phyloP scores from a whole-genome alignment of 2,888 invertebrate species.

The Synergus laeviventris region DNA sequence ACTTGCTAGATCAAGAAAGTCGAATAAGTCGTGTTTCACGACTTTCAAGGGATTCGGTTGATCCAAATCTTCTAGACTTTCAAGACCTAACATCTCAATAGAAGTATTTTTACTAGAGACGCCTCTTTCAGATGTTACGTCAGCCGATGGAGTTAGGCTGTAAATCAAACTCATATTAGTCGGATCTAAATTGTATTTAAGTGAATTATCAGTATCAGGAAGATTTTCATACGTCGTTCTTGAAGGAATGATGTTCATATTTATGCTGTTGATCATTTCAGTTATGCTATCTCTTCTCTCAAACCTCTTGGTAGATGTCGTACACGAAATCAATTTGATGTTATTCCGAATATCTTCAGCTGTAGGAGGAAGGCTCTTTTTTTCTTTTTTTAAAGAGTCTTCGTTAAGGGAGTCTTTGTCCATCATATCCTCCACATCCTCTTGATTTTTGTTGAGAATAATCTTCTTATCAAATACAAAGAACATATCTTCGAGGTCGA shows the following conservation, averaged over 20 bases:
- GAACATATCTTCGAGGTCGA: not conserved
- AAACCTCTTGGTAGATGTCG: slow-evolving; percentile 42
- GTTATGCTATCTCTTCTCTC: slow-evolving; percentile 61
- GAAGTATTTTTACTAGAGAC: slow-evolving; percentile 32
- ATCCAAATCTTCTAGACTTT: slow-evolving; percentile 6
- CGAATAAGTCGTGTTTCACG: not conserved
- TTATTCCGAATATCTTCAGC: not conserved
- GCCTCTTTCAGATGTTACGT: slow-evolving; percentile 41
- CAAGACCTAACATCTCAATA: slow-evolving; percentile 29
- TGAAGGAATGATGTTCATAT: slow-evolving; percentile 59
- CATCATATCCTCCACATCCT: not conserved
- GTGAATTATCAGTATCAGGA: slow-evolving; percentile 58
- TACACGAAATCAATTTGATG: not conserved
- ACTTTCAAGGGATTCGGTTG: not conserved
- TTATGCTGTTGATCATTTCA: slow-evolving; percentile 63
- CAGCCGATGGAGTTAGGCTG: slow-evolving; percentile 65
- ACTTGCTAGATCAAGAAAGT: slow-evolving; percentile 44
- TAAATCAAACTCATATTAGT: slow-evolving; percentile 67
- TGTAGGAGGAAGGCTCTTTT: not conserved
- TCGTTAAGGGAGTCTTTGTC: not conserved
- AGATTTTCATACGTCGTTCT: slow-evolving; percentile 53
- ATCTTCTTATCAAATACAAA: not conserved
- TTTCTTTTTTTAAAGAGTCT: not conserved
- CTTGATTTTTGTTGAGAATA: not conserved
- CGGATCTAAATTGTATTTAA: slow-evolving; percentile 66